Base-by-base conservation (phyloP, 2,113 vertebrate genomes). In the Emydocephalus ijimae region DNA sequence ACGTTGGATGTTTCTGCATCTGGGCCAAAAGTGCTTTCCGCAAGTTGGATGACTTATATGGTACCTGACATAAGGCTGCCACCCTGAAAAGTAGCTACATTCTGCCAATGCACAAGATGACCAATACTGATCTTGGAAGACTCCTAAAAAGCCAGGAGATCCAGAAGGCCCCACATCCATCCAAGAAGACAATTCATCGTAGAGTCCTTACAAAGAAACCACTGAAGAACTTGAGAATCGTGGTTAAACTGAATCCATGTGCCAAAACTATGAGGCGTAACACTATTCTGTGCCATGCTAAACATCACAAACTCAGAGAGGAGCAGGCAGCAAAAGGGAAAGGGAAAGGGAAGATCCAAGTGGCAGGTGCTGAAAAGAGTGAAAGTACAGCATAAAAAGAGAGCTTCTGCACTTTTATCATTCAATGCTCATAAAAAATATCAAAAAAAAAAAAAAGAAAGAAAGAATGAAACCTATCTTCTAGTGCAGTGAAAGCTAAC, bases 191-290 rank as follows among this genome's bases (percentile, higher is more conserved):
- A 98, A 98, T 99, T 96, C 97, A 97, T 48, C 98, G 99, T 93
- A 98, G 98, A 92, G 98, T 99, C 56, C 97, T 99, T 94, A 99
- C 99, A 98, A 99, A 99, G 98, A 99, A 99, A 92, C 99, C 99
- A 1, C 97, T 99, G 97, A 99, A 99, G 98, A 99, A 99, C 54
- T 94, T 99, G 97, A 98, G 98, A 89, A 97, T 99, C 90, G 99
- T 99, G 99, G 97, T 99, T 97, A 99, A 99, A 94, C 95, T 99
- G 95, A 99, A 99, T 96, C 99, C 99, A 0, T 99, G 99, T 0
- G 98, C 99, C 96, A 99, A 99, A 97, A 99, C 99, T 0, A 98
- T 98, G 95, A 98, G 98, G 12, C 98, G 99, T 95, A 98, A 98
- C 93, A 99, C 99, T 91, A 99, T 99, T 92, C 98, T 99, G 55